Evolutionary conservation across 2,113 vertebrate genomes (phyloP), one percentile per base, ranked within the genome.

Genomic region (Poeciliopsis retropinna): DNA sequence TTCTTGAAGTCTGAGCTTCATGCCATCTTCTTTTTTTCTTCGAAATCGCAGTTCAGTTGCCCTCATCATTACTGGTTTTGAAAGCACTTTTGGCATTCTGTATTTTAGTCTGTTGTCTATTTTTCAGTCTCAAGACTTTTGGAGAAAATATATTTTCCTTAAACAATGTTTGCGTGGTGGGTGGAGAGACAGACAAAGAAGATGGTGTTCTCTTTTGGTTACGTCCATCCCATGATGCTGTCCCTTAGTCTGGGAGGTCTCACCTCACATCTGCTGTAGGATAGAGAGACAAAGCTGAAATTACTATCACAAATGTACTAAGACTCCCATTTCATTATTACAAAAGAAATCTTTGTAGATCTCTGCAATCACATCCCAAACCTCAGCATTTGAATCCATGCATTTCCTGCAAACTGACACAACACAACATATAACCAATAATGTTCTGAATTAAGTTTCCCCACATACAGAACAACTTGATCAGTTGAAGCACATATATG

Each of bases 61-160:
- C 78, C 94, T 94, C 85, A 41, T 84, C 74, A 76, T 87, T 76
- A 70, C 67, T 41, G 47, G 65, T 84, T 67, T 73, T 73, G 57
- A 75, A 94, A 98, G 97, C 96, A 98, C 97, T 96, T 96, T 97
- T 96, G 96, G 95, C 93, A 94, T 97, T 80, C 93, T 95, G 93
- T 72, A 41, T 68, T 75, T 81, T 66, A 81, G 70, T 89, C 75
- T 80, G 67, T 85, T 81, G 83, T 85, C 66, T 85, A 13, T 80
- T 82, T 82, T 67, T 87, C 73, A 78, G 79, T 90, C 63, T 82
- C 34, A 82, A 67, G 15, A 86, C 80, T 86, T 88, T 84, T 86
- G 51, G 85, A 77, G 91, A 83, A 84, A 73, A 77, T 81, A 78
- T 75, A 19, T 77, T 80, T 85, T 83, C 22, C 85, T 76, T 32